Conservation (phyloP, 1,140 invertebrate species). For the Drosophila equinoxialis region DNA sequence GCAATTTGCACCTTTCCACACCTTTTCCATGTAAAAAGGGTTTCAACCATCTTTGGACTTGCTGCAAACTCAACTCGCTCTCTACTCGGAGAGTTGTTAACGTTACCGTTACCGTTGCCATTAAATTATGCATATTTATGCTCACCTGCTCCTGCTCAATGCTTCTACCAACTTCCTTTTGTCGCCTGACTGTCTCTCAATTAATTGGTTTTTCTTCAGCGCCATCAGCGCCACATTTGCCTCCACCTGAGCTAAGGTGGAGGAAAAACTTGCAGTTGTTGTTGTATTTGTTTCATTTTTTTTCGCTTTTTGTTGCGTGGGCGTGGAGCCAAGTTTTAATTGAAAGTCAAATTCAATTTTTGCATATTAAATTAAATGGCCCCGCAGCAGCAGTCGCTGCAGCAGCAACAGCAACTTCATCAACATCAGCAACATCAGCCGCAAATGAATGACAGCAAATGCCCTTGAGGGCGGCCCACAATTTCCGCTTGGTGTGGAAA, state of each 20-base stretch:
- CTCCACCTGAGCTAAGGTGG: conserved; percentile 32
- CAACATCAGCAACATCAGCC: conserved; percentile 19
- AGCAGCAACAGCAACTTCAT: conserved; percentile 12
- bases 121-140: conserved; percentile 75
- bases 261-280: conserved; percentile 36
- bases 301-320: conserved; percentile 34
- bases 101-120: conserved; percentile 10
- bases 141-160: conserved; percentile 52
- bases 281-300: conserved; percentile 24
- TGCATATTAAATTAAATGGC: conserved; percentile 64
- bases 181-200: conserved; percentile 33
- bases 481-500: conserved; percentile 61
- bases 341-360: conserved; percentile 79
- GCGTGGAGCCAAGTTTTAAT: conserved; percentile 63
- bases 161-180: conserved; percentile 30
- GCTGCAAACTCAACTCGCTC: conserved; percentile 2
- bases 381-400: conserved; percentile 32
- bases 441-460: conserved; percentile 50
- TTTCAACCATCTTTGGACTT: conserved; percentile 23
- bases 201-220: conserved; percentile 70
- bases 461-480: conserved; percentile 68
- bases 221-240: conserved; percentile 24
- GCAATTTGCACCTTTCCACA: conserved; percentile 9
- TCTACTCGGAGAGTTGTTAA: conserved; percentile 28
- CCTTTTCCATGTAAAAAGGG: conserved; percentile 7